These are phyloP conservation scores for Meleagris gallopavo DNA, from an alignment of 2,113 vertebrate genomes.

Conservation along the genomic window DNA sequence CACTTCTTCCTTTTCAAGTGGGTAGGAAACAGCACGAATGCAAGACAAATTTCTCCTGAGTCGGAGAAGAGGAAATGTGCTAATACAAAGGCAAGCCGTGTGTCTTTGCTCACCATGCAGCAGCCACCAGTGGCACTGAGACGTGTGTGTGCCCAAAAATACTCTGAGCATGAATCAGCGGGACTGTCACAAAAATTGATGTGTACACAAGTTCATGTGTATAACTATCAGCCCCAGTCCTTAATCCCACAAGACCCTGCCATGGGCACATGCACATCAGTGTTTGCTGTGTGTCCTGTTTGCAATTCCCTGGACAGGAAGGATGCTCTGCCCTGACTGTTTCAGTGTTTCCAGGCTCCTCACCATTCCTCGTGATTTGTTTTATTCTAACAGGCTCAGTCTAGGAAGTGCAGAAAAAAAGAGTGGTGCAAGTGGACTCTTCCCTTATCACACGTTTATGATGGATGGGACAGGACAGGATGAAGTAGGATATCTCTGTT, in stretches of 20 bases:
- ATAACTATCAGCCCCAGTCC: not conserved
- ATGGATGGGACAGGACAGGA: not conserved
- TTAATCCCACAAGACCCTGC: not conserved
- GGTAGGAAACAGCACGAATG: constrained; percentile 13
- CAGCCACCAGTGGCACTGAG: not conserved
- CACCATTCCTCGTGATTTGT: not conserved
- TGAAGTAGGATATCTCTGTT: not conserved
- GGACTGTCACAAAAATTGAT: not conserved
- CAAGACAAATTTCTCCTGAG: constrained; percentile 34
- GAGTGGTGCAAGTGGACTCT: not conserved
- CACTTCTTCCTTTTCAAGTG: constrained; percentile 56
- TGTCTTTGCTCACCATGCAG: not conserved
- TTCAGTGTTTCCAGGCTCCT: not conserved
- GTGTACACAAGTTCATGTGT: rapidly evolving
- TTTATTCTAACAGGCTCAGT: not conserved
- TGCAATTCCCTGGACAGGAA: not conserved
- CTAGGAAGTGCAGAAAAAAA: not conserved
- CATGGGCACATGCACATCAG: rapidly evolving
- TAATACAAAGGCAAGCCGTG: not conserved
- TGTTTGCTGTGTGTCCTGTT: not conserved
- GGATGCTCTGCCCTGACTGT: not conserved
- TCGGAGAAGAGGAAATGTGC: constrained; percentile 38
- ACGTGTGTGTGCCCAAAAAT: not conserved
- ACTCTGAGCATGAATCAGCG: not conserved
- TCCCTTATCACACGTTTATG: rapidly evolving